Evolutionary conservation across 2,113 vertebrate genomes (phyloP).

Genomic region (Bufo gargarizans): DNA sequence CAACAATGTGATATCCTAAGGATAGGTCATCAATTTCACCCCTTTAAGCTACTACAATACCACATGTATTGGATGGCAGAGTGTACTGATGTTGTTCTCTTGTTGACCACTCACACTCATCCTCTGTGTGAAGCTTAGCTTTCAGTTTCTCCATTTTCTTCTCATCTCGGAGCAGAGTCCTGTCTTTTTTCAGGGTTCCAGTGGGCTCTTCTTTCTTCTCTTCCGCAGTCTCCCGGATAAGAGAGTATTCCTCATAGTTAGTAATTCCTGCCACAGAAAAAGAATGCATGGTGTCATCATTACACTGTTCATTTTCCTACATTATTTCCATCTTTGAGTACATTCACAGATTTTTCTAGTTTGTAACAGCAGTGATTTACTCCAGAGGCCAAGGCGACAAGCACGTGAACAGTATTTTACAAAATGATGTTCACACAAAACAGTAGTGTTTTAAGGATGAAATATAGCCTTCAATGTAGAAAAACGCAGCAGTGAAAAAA

Average conservation of each 20-base stretch:
- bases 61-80: too few species aligned
- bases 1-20: too few species aligned
- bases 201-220: constrained; percentile 93
- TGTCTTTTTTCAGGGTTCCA: constrained; percentile 92
- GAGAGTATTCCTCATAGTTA: constrained; percentile 98
- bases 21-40: too few species aligned
- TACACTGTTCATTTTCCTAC: neutral
- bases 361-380: too few species aligned
- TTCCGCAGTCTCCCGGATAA: constrained; percentile 91
- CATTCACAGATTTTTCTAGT: too few species aligned
- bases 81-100: too few species aligned
- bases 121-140: constrained; percentile 98
- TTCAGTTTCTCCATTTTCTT: constrained; percentile 99
- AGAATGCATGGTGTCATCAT: neutral
- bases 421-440: neutral
- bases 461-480: too few species aligned
- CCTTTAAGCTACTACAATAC: too few species aligned
- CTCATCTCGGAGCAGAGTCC: constrained; percentile 90
- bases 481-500: too few species aligned
- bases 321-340: neutral
- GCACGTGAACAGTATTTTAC: too few species aligned
- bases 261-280: constrained; percentile 84
- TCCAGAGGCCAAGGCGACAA: too few species aligned
- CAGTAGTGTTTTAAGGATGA: too few species aligned
- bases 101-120: constrained; percentile 85